A percentile compares a stretch with the other conserved stretches of the same genome.
Evolutionary conservation across 2,888 invertebrate genomes (phyloP).

Genomic region (Aelia acuminata): DNA sequence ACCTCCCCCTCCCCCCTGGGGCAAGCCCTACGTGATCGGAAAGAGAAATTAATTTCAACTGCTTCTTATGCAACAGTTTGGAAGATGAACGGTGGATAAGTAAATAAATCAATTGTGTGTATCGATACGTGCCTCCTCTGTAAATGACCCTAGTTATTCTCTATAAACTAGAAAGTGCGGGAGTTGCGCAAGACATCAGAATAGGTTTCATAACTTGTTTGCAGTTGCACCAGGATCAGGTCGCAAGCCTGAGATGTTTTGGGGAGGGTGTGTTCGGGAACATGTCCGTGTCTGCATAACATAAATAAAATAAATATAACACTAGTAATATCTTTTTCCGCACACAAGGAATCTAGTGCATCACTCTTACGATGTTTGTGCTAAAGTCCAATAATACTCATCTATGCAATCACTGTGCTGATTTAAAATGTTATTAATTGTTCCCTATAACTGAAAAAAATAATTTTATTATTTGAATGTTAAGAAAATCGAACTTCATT

Average conservation of each 20-base stretch:
- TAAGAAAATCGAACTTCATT: too few relatives aligned
- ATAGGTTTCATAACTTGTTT: slow-evolving; percentile 11
- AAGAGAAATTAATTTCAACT: slow-evolving; percentile 34
- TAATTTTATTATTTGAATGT: too few relatives aligned
- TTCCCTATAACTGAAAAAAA: too few relatives aligned
- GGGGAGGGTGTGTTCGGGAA: background rate
- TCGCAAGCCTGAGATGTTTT: background rate
- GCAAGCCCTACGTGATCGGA: slow-evolving; percentile 4
- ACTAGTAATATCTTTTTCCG: background rate
- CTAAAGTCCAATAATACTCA: too few relatives aligned
- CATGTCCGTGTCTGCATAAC: background rate
- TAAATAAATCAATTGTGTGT: slow-evolving; percentile 43
- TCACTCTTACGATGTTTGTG: background rate
- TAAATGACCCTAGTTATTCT: slow-evolving; percentile 28
- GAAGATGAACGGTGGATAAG: slow-evolving; percentile 18
- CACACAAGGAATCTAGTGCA: background rate
- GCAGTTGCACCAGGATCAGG: background rate
- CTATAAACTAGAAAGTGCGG: slow-evolving; percentile 37
- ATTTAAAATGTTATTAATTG: background rate
- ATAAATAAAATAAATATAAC: slow-evolving; percentile 13
- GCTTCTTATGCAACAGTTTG: slow-evolving; percentile 17
- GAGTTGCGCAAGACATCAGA: slow-evolving; percentile 23
- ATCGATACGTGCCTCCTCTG: slow-evolving; percentile 32
- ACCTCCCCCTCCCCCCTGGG: background rate
- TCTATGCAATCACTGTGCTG: too few relatives aligned